Base-by-base conservation (phyloP, 2,888 invertebrate species). In the Sarcophaga carnaria region DNA sequence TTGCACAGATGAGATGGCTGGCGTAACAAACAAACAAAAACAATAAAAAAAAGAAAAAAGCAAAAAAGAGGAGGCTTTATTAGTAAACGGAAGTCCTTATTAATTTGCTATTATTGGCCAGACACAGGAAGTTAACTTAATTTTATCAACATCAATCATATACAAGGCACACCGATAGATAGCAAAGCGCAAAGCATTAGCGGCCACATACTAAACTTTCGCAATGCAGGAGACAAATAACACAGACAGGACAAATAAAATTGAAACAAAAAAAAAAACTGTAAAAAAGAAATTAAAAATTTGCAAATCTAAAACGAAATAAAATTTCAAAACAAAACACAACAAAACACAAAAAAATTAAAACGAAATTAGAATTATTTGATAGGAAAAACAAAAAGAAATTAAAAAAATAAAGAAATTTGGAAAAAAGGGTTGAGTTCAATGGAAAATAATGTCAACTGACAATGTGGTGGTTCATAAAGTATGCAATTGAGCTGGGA, bases 91-190 rank as follows among this genome's bases (percentile, higher is more conserved):
- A 92, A 90, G 92, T 91, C 88, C 92, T 91, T 92, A 92, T 92
- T 92, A 92, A 92, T 92, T 92, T 90, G 92, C 92, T 91, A 91
- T 91, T 91, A 91, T 90, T 90, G 90, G 90, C 91, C 87, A 87
- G 87, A 92, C 91, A 91, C 92, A 92, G 92, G 92, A 92, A 92
- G 92, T 92, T 92, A 92, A 92, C 91, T 92, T 90, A 92, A 92
- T 92, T 92, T 91, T 79, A 54, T 54, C 27, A 49, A 14, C 54
- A 54, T 54, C 54, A 14, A 54, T 54, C 54, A 54, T 14, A 54
- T 2, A 54, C 12, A 14, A 54, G 14, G 54, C 1, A 14, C 14
- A 54, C 1, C 54, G 54, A 54, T 54, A 45, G 74, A 62, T 37
- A 63, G 74, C 63, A 62, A 74, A 74, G 62, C 74, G 63, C 63